phyloP scores from a whole-genome alignment of 2,113 vertebrate species.

The Hippotragus niger region DNA sequence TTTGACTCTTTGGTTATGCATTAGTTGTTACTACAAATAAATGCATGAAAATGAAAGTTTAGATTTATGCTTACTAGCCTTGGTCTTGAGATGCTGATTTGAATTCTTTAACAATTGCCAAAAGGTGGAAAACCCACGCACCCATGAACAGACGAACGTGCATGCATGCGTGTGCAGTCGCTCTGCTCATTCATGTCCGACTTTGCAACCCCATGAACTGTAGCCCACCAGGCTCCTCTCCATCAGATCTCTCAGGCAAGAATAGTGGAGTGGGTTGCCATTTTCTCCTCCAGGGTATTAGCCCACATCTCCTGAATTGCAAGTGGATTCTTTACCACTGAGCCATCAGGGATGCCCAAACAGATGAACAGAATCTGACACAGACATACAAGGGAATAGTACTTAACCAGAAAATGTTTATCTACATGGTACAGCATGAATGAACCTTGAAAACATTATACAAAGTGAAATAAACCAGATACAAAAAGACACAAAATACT shows the following conservation, averaged over 20 bases:
- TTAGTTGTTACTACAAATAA: background rate
- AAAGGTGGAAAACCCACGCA: background rate
- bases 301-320: background rate
- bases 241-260: background rate
- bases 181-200: background rate
- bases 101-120: background rate
- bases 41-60: background rate
- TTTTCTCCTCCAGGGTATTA: background rate
- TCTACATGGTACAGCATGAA: background rate
- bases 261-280: background rate
- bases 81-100: background rate
- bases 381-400: background rate
- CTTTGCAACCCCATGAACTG: background rate
- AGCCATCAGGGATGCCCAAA: background rate
- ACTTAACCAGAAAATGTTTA: background rate
- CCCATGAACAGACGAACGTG: background rate
- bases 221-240: background rate
- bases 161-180: background rate
- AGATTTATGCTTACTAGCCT: background rate
- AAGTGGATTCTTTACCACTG: background rate
- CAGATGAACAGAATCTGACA: background rate
- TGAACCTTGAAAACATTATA: background rate
- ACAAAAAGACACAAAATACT: background rate
- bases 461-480: background rate
- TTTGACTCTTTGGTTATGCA: background rate